Conservation (phyloP, 1,140 invertebrate genomes). For the Anoplophora glabripennis region DNA sequence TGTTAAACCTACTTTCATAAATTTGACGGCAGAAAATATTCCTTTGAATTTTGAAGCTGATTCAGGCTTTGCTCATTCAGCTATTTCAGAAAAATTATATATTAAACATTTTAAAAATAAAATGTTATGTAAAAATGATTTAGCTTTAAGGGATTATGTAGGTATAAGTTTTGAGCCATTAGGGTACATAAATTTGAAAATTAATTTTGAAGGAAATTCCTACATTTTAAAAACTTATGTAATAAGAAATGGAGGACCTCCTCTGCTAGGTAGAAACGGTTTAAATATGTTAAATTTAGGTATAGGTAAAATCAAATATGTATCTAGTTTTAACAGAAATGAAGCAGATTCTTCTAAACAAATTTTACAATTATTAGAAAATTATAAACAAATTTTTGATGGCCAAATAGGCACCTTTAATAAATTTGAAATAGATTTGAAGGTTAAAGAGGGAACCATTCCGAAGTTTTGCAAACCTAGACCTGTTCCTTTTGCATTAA, state of each 20-base stretch:
- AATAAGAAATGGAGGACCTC: slow-evolving; percentile 10
- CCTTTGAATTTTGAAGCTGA: slow-evolving; percentile 18
- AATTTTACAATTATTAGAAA: background rate
- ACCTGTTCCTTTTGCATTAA: background rate
- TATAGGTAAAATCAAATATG: slow-evolving; percentile 9
- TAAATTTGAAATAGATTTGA: slow-evolving; percentile 31
- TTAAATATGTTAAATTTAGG: slow-evolving; percentile 11
- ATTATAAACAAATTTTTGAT: slow-evolving; percentile 1
- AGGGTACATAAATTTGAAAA: slow-evolving; percentile 12
- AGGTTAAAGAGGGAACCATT: slow-evolving; percentile 5
- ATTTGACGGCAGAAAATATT: slow-evolving; percentile 18
- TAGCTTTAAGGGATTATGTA: slow-evolving; percentile 21
- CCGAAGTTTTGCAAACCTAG: slow-evolving; percentile 4
- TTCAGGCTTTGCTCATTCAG: slow-evolving; percentile 18
- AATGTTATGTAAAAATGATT: slow-evolving; percentile 17
- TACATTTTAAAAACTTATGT: slow-evolving; percentile 6
- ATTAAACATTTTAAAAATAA: slow-evolving; percentile 21
- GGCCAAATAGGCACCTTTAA: slow-evolving; percentile 8
- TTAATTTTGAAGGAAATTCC: slow-evolving; percentile 5
- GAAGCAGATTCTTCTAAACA: slow-evolving; percentile 27
- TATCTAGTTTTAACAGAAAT: too few relatives aligned
- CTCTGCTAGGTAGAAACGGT: slow-evolving; percentile 4
- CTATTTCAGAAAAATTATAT: slow-evolving; percentile 25
- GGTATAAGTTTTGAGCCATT: slow-evolving; percentile 18
- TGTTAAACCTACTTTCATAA: slow-evolving; percentile 20